Evolutionary conservation across 2,113 vertebrate genomes (phyloP).

Genomic region (Chunga burmeisteri): DNA sequence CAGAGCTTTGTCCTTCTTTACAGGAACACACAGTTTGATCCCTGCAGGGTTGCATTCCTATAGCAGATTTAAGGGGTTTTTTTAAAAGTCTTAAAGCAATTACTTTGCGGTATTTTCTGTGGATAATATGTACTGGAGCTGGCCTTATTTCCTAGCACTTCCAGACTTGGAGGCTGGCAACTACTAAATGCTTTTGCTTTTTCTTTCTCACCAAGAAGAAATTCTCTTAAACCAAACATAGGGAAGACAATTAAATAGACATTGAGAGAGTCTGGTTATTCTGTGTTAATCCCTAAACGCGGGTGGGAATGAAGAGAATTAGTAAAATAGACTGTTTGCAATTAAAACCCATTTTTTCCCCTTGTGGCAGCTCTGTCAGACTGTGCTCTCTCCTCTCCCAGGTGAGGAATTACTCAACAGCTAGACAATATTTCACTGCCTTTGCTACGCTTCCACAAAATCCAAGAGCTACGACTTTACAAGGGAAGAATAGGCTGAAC

Average conservation of each 20-base stretch:
- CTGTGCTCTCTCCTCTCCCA: background rate
- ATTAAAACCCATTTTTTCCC: background rate
- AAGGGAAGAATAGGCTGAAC: background rate
- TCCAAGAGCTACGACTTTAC: background rate
- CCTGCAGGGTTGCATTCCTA: background rate
- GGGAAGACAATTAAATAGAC: background rate
- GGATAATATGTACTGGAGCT: background rate
- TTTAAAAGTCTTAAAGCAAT: background rate
- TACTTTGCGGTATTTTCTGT: background rate
- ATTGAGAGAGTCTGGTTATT: too few relatives aligned
- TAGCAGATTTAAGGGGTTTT: background rate
- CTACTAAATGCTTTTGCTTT: constrained; percentile 15
- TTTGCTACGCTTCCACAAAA: background rate
- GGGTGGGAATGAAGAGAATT: background rate
- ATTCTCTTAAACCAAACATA: background rate
- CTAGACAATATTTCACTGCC: background rate
- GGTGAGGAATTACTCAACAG: background rate
- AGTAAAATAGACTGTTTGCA: background rate
- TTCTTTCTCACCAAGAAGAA: background rate
- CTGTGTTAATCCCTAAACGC: background rate
- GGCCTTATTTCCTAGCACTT: background rate
- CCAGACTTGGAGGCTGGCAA: background rate
- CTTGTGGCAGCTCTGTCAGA: background rate
- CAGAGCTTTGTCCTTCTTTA: background rate
- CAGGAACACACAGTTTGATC: background rate